Conservation (phyloP, 1,140 invertebrate genomes). For the Papilio polytes region DNA sequence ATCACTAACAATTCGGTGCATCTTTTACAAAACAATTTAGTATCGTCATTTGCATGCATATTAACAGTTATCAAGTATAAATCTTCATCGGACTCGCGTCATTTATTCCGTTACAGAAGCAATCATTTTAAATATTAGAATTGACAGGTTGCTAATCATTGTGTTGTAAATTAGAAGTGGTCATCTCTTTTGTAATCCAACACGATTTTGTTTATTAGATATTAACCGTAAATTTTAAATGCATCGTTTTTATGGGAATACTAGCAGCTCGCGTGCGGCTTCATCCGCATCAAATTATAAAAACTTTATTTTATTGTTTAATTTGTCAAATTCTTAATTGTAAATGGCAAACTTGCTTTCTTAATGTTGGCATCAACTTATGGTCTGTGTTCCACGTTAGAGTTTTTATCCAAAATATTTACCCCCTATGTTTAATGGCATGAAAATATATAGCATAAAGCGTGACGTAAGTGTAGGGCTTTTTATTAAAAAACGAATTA, state of each 20-base stretch:
- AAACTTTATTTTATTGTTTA: too few species aligned
- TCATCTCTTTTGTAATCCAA: not conserved
- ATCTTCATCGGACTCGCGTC: not conserved
- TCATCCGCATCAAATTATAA: too few species aligned
- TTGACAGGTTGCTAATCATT: not conserved
- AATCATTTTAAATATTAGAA: not conserved
- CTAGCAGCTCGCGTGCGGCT: too few species aligned
- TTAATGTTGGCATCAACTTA: too few species aligned
- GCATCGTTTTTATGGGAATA: not conserved
- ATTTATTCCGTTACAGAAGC: not conserved
- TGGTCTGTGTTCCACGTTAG: too few species aligned
- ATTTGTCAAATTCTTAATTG: too few species aligned
- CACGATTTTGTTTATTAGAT: not conserved
- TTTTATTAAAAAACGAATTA: too few species aligned
- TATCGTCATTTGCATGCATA: not conserved
- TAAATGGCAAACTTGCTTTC: too few species aligned
- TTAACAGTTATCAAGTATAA: constrained; percentile 4
- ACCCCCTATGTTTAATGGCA: too few species aligned
- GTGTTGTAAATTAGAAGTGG: not conserved
- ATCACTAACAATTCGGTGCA: not conserved
- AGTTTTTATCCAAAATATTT: too few species aligned
- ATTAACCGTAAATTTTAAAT: not conserved
- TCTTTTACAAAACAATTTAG: not conserved
- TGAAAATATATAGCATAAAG: too few species aligned
- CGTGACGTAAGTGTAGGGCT: too few species aligned